Evolutionary conservation across 2,113 vertebrate species (phyloP).

Genomic region (Drymodes brunneopygia): DNA sequence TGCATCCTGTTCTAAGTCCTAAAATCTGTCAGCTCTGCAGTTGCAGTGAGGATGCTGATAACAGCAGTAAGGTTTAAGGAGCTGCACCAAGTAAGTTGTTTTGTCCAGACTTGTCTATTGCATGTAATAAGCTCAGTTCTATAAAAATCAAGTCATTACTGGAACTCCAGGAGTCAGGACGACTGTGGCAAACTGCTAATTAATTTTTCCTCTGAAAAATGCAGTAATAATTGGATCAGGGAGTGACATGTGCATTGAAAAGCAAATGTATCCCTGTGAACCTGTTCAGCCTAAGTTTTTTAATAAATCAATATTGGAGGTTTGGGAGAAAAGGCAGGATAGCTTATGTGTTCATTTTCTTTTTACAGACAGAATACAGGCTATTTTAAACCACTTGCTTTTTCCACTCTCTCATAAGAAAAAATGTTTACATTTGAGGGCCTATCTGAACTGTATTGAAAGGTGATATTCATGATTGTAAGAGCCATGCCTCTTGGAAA

Average conservation of each 20-base stretch:
- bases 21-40: not conserved
- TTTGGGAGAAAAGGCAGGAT: not conserved
- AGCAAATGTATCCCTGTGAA: constrained; percentile 26
- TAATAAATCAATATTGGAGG: not conserved
- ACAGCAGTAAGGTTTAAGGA: constrained; percentile 8
- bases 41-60: not conserved
- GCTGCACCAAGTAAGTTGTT: constrained; percentile 10
- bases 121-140: constrained; percentile 46
- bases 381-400: not conserved
- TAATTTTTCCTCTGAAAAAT: constrained; percentile 71
- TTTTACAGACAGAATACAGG: constrained; percentile 23
- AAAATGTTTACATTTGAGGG: not conserved
- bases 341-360: not conserved
- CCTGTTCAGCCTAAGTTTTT: not conserved
- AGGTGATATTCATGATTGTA: constrained; percentile 42
- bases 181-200: constrained; percentile 68
- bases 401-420: not conserved
- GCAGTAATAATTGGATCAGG: constrained; percentile 62
- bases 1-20: not conserved
- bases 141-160: constrained; percentile 69
- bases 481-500: constrained; percentile 30
- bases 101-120: constrained; percentile 71
- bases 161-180: constrained; percentile 61
- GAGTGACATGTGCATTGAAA: constrained; percentile 10
- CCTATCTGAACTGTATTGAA: constrained; percentile 28